Conservation (phyloP, 1,140 invertebrate genomes). For the Cydia splendana region DNA sequence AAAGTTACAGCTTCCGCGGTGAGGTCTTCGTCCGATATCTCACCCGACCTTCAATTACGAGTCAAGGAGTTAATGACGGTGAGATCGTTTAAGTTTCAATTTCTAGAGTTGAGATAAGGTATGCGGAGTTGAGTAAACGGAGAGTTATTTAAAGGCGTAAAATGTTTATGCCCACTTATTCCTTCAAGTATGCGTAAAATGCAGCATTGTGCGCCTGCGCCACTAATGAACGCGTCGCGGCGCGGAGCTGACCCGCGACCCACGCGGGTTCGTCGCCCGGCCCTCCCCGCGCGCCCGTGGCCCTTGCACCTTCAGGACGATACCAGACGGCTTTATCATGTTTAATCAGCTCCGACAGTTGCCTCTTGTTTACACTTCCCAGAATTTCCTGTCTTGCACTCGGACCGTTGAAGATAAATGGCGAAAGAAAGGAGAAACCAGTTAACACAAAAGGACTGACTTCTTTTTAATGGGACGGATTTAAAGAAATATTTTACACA, state of each 20-base stretch:
- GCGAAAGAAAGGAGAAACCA: conserved; percentile 30
- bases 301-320: conserved; percentile 48
- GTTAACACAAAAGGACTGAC: conserved; percentile 10
- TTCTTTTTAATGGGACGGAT: not conserved
- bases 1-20: conserved; percentile 61
- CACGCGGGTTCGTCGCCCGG: conserved; percentile 69
- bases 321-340: conserved; percentile 60
- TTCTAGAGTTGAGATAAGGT: not conserved
- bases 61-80: not conserved
- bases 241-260: conserved; percentile 69
- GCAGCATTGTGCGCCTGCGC: conserved; percentile 50
- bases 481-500: not conserved
- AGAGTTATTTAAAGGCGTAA: conserved; percentile 12
- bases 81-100: not conserved
- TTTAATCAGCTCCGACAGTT: conserved; percentile 46
- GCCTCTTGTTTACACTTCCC: conserved; percentile 45
- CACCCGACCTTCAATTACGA: conserved; percentile 44
- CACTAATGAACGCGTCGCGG: conserved; percentile 70
- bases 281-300: conserved; percentile 40
- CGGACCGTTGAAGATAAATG: conserved; percentile 15
- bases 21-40: conserved; percentile 46
- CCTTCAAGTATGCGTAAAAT: conserved; percentile 32
- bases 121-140: conserved; percentile 16
- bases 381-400: conserved; percentile 32
- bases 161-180: not conserved